Base-by-base conservation (phyloP, 2,113 vertebrate genomes). In the Heptranchias perlo region DNA sequence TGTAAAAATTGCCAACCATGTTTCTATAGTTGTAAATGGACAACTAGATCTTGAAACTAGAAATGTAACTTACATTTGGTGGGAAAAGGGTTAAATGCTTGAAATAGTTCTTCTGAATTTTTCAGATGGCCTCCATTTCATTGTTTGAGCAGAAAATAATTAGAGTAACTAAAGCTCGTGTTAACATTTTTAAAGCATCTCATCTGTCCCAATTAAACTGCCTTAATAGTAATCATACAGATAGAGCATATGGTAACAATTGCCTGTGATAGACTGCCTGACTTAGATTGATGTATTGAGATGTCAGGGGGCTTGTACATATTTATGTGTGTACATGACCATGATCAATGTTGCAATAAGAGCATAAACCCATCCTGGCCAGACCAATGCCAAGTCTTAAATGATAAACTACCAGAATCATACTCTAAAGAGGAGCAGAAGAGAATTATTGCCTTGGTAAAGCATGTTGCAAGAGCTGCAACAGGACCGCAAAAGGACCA, bases 151-250 rank as follows among this genome's bases (percentile, higher is more conserved):
- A 92, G 58, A 92, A 92, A 92, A 39, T 92, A 92, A 61, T 61
- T 92, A 92, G 35, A 49, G 54, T 61, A 62, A 39, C 61, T 61
- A 93, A 93, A 91, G 52, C 87, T 35, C 31, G 31, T 91, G 49
- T 58, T 91, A 91, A 64, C 61, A 39, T 62, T 93, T 93, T 39
- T 64, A 93, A 93, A 62, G 35, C 89, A 64, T 93, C 89, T 62
- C 89, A 89, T 64, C 35, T 89, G 89, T 93, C 89, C 89, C 89
- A 93, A 93, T 93, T 93, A 93, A 93, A 93, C 58, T 93, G 89
- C 16, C 89, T 93, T 92, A 61, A n/a, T 92, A 47, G 39, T 47
- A 58, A 92, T 92, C 31, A 92, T 61, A 92, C 28, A 61, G 87
- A 92, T 92, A 64, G 35, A 93, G 89, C 89, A 93, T 93, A 62